These are phyloP conservation scores for Sarcophaga peregrina DNA, from an alignment of 1,140 invertebrate genomes.

Conservation along the genomic window DNA sequence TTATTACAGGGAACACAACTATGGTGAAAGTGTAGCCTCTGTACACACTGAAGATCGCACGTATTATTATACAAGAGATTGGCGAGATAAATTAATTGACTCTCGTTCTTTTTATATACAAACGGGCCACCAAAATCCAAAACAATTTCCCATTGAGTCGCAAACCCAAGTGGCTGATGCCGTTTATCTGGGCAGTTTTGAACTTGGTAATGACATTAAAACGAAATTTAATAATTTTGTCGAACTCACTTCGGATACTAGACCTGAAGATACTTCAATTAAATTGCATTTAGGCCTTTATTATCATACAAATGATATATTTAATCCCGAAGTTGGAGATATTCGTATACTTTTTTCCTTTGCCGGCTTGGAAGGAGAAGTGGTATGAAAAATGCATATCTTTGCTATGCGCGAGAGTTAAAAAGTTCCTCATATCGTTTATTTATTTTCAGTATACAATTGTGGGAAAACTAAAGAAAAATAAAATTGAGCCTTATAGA, in stretches of 20 bases:
- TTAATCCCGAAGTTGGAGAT: conserved; percentile 86
- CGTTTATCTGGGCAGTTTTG: conserved; percentile 71
- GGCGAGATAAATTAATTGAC: conserved; percentile 84
- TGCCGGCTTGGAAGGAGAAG: conserved; percentile 80
- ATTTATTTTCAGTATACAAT: conserved; percentile 73
- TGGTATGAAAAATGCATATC: conserved; percentile 68
- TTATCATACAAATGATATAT: conserved; percentile 85
- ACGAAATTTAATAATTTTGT: conserved; percentile 81
- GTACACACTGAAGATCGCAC: conserved; percentile 67
- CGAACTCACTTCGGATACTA: conserved; percentile 84
- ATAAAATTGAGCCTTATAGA: conserved; percentile 76
- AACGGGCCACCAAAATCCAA: conserved; percentile 83
- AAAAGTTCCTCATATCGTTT: conserved; percentile 16
- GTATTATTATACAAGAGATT: conserved; percentile 83
- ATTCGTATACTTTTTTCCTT: conserved; percentile 85
- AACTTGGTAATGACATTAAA: conserved; percentile 73
- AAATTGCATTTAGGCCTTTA: conserved; percentile 88
- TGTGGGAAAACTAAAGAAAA: conserved; percentile 77
- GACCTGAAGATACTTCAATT: conserved; percentile 82
- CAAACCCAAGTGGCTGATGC: conserved; percentile 71
- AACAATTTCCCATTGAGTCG: conserved; percentile 73
- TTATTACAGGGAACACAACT: conserved; percentile 59
- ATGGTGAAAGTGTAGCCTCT: conserved; percentile 57
- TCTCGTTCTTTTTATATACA: conserved; percentile 79
- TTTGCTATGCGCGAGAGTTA: background rate